These are phyloP conservation scores for Pachyrhynchus sulphureomaculatus DNA, from an alignment of 1,140 invertebrate genomes.

Conservation along the genomic window DNA sequence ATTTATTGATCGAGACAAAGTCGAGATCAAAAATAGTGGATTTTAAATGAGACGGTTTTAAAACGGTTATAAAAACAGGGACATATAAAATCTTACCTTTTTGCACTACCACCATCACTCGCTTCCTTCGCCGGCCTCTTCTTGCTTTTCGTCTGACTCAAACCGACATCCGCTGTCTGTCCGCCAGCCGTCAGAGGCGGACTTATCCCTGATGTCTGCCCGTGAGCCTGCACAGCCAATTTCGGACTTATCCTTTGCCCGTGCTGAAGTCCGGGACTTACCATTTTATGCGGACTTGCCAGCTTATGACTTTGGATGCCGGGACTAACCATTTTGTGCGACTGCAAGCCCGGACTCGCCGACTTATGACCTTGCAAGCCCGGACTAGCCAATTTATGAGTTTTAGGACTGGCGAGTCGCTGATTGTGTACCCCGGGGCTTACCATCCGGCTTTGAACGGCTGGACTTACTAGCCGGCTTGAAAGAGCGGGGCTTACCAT, in stretches of 20 bases:
- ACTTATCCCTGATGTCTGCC: conserved; percentile 1
- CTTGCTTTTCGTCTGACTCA: conserved; percentile 32
- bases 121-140: conserved; percentile 31
- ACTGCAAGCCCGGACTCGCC: background rate
- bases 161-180: conserved; percentile 25
- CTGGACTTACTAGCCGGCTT: no score
- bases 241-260: conserved; percentile 13
- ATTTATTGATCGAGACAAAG: no score
- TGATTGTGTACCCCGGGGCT: conserved; percentile 5
- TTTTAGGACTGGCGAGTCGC: conserved; percentile 1
- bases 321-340: background rate
- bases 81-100: conserved; percentile 27
- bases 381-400: conserved; percentile 4
- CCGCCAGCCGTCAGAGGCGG: conserved; percentile 11
- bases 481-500: conserved; percentile 3
- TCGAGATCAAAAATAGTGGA: no score
- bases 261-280: conserved; percentile 6
- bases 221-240: background rate
- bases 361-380: background rate
- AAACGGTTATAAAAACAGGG: no score
- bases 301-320: background rate
- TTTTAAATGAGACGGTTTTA: no score
- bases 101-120: conserved; percentile 27
- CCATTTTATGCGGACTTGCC: conserved; percentile 3
- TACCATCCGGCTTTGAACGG: background rate